Evolutionary conservation across 2,888 invertebrate genomes (phyloP), one percentile per base, ranked within the genome.

Genomic region (Plebejus melissa): DNA sequence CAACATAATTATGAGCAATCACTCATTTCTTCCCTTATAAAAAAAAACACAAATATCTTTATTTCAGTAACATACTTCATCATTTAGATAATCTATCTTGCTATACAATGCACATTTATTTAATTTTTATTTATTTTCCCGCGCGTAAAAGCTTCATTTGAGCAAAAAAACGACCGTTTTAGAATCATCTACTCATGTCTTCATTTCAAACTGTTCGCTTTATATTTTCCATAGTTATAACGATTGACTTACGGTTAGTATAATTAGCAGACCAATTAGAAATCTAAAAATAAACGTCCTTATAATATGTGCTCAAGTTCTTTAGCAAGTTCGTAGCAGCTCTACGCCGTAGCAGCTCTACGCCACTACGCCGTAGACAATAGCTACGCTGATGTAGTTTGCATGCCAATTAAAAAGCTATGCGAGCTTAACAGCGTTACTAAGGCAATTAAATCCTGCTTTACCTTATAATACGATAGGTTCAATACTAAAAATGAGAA

Each of bases 351-450:
- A 46, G 46, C 46, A 58, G 7, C 58, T 60, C 60, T 65, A 65
- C 65, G 32, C 60, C 11, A 11, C 60, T 65, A 32, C 65, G 32
- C 13, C 65, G 32, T 65, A 36, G 32, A 65, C 65, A 65, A 65
- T 65, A 65, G 65, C 65, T 65, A 36, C 65, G 65, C 32, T 4
- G 16, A 65, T 65, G 65, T 65, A 32, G 65, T 65, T 65, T 32
- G 32, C 65, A 65, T 36, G 32, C 65, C 65, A 65, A 65, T 65
- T 65, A 65, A 65, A 65, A 65, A 65, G 65, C 13, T 65, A 32
- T 65, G 3, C 32, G 4, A 32, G 65, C 32, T 32, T 65, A 65
- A 32, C 32, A 32, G 13, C 32, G 32, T 65, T 65, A 32, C 32
- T 65, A 2, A 36, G 65, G 65, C 32, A 32, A 16, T 65, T 36